Evolutionary conservation across 2,113 vertebrate genomes (phyloP).

Genomic region (Panthera tigris): DNA sequence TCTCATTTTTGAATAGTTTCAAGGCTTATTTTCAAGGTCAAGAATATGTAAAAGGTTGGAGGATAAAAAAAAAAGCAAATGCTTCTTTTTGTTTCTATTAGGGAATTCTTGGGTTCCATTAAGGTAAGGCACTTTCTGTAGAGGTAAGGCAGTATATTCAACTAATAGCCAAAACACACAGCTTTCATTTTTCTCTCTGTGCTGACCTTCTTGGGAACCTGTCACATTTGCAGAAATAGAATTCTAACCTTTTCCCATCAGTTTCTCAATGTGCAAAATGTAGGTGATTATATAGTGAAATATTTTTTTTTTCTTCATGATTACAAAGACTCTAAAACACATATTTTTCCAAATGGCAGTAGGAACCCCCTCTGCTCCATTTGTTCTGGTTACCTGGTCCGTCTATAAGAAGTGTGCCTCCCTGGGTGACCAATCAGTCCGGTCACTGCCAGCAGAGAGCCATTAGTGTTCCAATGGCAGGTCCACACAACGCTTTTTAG

Average conservation of each 20-base stretch:
- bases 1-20: conserved; percentile 29
- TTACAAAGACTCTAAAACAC: not conserved
- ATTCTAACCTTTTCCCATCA: not conserved
- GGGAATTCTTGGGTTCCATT: not conserved
- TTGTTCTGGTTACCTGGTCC: not conserved
- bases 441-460: not conserved
- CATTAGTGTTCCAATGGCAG: accelerated
- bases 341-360: not conserved
- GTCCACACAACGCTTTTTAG: not conserved
- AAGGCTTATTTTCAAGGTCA: not conserved
- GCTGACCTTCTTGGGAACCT: not conserved
- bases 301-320: not conserved
- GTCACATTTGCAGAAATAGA: not conserved
- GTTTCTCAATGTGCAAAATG: not conserved
- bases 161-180: not conserved
- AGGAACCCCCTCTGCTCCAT: not conserved
- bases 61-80: not conserved
- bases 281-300: not conserved
- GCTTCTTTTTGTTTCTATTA: not conserved
- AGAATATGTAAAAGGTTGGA: not conserved
- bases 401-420: not conserved
- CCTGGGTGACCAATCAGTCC: not conserved
- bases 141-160: not conserved
- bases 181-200: not conserved
- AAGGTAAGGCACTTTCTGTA: not conserved